These are phyloP conservation scores for Leuciscus idus DNA, from an alignment of 2,113 vertebrate genomes.

Conservation along the genomic window DNA sequence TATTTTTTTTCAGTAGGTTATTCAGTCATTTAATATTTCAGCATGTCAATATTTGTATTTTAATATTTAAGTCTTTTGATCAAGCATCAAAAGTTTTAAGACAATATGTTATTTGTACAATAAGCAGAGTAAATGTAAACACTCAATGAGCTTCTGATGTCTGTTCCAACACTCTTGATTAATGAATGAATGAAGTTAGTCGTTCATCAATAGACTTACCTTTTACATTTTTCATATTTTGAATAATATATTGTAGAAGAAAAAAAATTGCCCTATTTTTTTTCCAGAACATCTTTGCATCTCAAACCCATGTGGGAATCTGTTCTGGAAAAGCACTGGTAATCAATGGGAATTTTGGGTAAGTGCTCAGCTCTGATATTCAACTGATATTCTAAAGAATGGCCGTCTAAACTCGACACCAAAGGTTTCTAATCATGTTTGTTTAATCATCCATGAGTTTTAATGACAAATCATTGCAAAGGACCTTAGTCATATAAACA, in stretches of 20 bases:
- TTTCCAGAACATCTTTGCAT: neutral
- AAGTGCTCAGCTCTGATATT: neutral
- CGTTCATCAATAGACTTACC: neutral
- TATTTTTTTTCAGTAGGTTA: too few species aligned
- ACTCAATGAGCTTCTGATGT: neutral
- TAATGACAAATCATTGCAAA: neutral
- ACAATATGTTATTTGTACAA: neutral
- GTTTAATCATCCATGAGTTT: neutral
- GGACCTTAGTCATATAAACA: neutral
- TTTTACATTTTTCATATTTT: neutral
- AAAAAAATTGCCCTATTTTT: neutral
- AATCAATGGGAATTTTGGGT: neutral
- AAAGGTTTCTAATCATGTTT: neutral
- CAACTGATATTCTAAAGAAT: neutral
- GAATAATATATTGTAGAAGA: neutral
- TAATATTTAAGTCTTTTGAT: neutral
- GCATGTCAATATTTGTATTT: too few species aligned
- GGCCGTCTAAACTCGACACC: neutral
- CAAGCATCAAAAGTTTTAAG: neutral
- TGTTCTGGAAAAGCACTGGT: neutral
- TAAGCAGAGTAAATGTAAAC: neutral
- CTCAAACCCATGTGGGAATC: neutral
- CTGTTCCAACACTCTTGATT: neutral
- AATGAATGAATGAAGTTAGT: neutral
- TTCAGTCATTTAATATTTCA: too few species aligned